Evolutionary conservation across 2,797 vertebrate species (phyloP).

Genomic region (Urosaurus nigricauda): DNA sequence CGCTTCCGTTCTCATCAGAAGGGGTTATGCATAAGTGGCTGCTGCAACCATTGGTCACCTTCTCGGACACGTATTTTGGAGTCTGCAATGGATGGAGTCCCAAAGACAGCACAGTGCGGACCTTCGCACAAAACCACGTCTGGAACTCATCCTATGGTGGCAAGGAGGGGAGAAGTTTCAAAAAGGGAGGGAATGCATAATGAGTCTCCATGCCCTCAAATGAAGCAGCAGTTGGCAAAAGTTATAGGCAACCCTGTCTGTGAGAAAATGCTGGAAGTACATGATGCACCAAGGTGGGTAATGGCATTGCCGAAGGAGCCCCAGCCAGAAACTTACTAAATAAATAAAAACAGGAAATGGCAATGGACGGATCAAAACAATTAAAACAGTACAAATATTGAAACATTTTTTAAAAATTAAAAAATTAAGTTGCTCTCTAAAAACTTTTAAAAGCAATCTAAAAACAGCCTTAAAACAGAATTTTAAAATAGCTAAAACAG

Average conservation of each 20-base stretch:
- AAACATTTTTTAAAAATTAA: too few species aligned
- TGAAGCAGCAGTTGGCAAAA: neutral
- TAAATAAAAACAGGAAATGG: too few species aligned
- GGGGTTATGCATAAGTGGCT: slow-evolving; percentile 78
- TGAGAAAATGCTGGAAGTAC: too few species aligned
- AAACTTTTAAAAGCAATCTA: too few species aligned
- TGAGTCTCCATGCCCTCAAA: fast-evolving
- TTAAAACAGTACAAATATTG: too few species aligned
- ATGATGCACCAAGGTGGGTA: neutral
- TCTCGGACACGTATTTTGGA: slow-evolving; percentile 83
- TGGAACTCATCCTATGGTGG: slow-evolving; percentile 92
- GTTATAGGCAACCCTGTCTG: neutral
- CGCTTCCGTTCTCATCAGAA: slow-evolving; percentile 82
- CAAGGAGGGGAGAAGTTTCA: neutral
- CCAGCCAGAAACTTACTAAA: neutral
- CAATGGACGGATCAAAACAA: too few species aligned
- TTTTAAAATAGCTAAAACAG: too few species aligned
- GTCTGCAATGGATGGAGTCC: slow-evolving; percentile 86
- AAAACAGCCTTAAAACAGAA: too few species aligned
- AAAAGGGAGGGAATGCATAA: fast-evolving
- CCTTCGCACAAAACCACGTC: slow-evolving; percentile 94
- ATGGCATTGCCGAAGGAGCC: too few species aligned
- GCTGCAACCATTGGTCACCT: slow-evolving; percentile 82
- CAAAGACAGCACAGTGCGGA: slow-evolving; percentile 88
- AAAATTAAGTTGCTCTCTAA: too few species aligned